These are phyloP conservation scores for Tridacna crocea DNA, from an alignment of 2,888 invertebrate genomes.

Conservation along the genomic window DNA sequence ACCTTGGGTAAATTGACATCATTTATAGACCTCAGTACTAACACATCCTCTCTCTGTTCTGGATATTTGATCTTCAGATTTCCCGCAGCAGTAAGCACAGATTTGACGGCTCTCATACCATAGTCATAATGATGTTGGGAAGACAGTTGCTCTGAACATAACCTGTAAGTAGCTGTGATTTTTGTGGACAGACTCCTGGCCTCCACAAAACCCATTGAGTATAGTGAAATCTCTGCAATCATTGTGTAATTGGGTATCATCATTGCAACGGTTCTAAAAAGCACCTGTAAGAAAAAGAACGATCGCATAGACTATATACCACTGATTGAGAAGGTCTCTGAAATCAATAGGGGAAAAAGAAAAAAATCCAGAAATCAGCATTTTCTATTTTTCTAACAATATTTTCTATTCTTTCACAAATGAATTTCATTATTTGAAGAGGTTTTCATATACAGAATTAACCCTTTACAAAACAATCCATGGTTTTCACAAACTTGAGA, in stretches of 20 bases:
- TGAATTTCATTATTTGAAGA: no score
- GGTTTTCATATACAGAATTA: no score
- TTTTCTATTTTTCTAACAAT: no score
- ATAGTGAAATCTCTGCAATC: conserved; percentile 84
- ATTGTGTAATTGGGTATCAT: conserved; percentile 84
- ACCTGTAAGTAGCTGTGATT: conserved; percentile 83
- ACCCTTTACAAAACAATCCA: no score
- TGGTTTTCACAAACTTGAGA: no score
- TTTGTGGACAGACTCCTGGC: conserved; percentile 82
- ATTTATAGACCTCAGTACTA: conserved; percentile 83
- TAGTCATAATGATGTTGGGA: conserved; percentile 84
- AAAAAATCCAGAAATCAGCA: no score
- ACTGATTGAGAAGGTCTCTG: background rate
- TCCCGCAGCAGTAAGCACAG: conserved; percentile 84
- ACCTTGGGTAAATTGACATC: conserved; percentile 84
- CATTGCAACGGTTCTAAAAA: conserved; percentile 84
- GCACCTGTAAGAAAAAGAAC: conserved; percentile 72
- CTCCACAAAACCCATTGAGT: conserved; percentile 84
- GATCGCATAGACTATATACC: background rate
- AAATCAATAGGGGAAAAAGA: background rate
- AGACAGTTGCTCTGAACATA: conserved; percentile 84
- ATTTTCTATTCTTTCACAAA: no score
- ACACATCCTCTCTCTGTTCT: conserved; percentile 80
- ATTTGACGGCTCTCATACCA: conserved; percentile 84
- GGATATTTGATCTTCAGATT: conserved; percentile 83